These are phyloP conservation scores for Fragariocoptes setiger DNA, from an alignment of 1,140 invertebrate species.

Conservation along the genomic window DNA sequence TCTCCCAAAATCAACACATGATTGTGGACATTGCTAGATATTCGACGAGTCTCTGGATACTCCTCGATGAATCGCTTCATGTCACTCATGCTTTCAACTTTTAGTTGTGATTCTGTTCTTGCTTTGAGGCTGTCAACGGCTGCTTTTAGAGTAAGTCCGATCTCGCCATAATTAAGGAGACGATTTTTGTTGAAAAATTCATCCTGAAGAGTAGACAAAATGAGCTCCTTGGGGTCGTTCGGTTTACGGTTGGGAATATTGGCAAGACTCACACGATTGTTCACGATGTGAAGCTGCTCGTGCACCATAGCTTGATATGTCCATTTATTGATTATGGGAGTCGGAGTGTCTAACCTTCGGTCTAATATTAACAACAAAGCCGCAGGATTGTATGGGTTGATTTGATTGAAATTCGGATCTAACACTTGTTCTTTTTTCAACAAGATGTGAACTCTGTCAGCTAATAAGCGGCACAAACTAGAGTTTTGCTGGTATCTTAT, in stretches of 20 bases:
- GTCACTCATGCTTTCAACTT: slow-evolving; percentile 86
- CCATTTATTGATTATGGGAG: slow-evolving; percentile 93
- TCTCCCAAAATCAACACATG: slow-evolving; percentile 87
- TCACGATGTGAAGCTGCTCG: slow-evolving; percentile 69
- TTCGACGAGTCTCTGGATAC: slow-evolving; percentile 96
- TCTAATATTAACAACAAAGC: slow-evolving; percentile 53
- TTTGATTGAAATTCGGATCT: background rate
- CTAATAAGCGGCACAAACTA: slow-evolving; percentile 44
- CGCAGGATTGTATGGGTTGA: slow-evolving; percentile 27
- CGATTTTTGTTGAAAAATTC: slow-evolving; percentile 89
- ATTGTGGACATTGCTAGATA: slow-evolving; percentile 87
- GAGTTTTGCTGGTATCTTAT: slow-evolving; percentile 74
- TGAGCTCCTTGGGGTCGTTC: slow-evolving; percentile 67
- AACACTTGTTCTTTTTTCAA: slow-evolving; percentile 37
- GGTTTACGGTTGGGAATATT: slow-evolving; percentile 27
- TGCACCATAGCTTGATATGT: slow-evolving; percentile 99
- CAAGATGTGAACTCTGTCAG: slow-evolving; percentile 45
- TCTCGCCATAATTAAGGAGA: slow-evolving; percentile 89
- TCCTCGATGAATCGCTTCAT: slow-evolving; percentile 97
- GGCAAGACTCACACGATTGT: slow-evolving; percentile 69
- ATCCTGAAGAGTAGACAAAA: slow-evolving; percentile 76
- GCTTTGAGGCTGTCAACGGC: slow-evolving; percentile 91
- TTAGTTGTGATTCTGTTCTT: slow-evolving; percentile 79
- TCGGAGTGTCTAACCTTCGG: slow-evolving; percentile 66
- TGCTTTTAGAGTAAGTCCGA: slow-evolving; percentile 79